Conservation (phyloP, 2,797 vertebrate genomes). For the Muraenolepis orangiensis region DNA sequence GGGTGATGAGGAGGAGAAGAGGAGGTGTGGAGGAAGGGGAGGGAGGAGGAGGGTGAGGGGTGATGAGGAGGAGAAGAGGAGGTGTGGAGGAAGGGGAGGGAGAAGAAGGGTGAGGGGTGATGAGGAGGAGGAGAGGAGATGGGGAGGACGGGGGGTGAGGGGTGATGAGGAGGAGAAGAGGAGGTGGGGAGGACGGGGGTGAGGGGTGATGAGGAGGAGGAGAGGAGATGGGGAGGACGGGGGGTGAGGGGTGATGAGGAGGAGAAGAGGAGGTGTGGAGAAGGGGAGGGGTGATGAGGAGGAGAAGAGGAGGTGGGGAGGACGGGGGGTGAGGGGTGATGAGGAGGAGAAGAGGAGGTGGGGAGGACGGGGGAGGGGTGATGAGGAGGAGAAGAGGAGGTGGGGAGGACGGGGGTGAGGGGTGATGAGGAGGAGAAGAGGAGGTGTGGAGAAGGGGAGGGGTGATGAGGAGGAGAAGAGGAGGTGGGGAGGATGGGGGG, state of each 20-base stretch:
- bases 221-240: not conserved
- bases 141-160: too few relatives aligned
- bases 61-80: conserved; percentile 57
- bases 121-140: not conserved
- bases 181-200: conserved; percentile 41
- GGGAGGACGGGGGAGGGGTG: conserved; percentile 52
- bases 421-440: not conserved
- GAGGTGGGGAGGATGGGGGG: conserved; percentile 40
- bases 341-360: not conserved
- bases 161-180: conserved; percentile 59
- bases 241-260: too few relatives aligned
- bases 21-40: conserved; percentile 20
- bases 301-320: conserved; percentile 50
- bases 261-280: too few relatives aligned
- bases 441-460: not conserved
- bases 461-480: too few relatives aligned
- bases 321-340: conserved; percentile 22
- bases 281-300: conserved; percentile 48
- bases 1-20: conserved; percentile 59
- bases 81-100: conserved; percentile 36
- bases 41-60: conserved; percentile 57
- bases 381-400: conserved; percentile 55
- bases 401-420: conserved; percentile 34
- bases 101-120: not conserved
- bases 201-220: not conserved